Conservation (phyloP, 92 coral and sea anemone genomes). For the Epizoanthus stellaris region DNA sequence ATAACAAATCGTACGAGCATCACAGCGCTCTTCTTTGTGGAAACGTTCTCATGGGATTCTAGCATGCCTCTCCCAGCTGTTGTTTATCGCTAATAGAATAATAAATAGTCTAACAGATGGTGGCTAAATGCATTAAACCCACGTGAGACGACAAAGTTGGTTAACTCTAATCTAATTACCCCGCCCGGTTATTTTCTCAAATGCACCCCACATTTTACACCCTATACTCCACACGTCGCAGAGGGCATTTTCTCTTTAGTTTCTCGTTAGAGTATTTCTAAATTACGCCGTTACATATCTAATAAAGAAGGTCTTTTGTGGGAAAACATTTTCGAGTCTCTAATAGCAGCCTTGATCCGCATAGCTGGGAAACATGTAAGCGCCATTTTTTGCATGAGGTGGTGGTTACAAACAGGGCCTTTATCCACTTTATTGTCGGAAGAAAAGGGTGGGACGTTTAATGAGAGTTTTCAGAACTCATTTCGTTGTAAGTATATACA, state of each 20-base stretch:
- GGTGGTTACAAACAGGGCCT: conserved; percentile 69
- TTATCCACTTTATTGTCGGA: conserved; percentile 61
- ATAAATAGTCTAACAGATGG: conserved; percentile 99
- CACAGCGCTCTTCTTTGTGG: conserved; percentile 99
- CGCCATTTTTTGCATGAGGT: conserved; percentile 76
- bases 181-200: conserved; percentile 59
- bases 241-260: conserved; percentile 5
- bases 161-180: conserved; percentile 96
- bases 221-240: conserved; percentile 35
- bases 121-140: conserved; percentile 97
- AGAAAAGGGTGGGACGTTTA: conserved; percentile 76
- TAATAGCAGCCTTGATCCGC: conserved; percentile 41
- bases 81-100: conserved; percentile 99
- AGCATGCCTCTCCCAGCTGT: conserved; percentile 99
- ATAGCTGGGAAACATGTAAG: conserved; percentile 35
- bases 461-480: conserved; percentile 54
- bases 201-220: conserved; percentile 68
- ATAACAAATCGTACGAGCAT: conserved; percentile 66
- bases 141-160: conserved; percentile 96
- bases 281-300: conserved; percentile 8
- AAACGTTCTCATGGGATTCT: conserved; percentile 99
- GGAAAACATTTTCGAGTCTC: not conserved
- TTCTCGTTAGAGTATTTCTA: conserved; percentile 13
- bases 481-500: conserved; percentile 60
- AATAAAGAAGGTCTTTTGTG: not conserved